A percentile compares a stretch with the other conserved stretches of the same genome.
phyloP scores from a whole-genome alignment of 2,113 vertebrate genomes.

The Morphnarchus princeps region DNA sequence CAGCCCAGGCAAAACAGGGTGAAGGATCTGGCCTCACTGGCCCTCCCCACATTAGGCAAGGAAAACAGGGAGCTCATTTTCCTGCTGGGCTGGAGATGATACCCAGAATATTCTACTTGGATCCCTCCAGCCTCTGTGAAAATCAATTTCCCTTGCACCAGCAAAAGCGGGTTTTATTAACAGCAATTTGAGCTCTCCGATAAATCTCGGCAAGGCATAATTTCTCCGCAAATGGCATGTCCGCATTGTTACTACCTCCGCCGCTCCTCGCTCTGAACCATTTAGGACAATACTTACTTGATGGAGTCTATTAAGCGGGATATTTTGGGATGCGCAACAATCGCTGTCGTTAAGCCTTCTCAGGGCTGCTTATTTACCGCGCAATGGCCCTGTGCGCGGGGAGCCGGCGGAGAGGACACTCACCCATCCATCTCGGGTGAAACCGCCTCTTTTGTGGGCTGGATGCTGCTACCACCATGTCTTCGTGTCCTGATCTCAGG shows the following conservation, averaged over 20 bases:
- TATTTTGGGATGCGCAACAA: slow-evolving; percentile 25
- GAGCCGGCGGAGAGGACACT: neutral
- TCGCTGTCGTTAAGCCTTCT: neutral
- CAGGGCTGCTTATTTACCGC: neutral
- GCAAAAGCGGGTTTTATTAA: slow-evolving; percentile 45
- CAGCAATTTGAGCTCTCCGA: slow-evolving; percentile 32
- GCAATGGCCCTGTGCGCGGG: accelerated
- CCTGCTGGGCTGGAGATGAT: neutral
- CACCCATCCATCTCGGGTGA: neutral
- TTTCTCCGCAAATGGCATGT: slow-evolving; percentile 17
- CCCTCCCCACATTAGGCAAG: accelerated
- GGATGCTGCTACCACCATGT: neutral
- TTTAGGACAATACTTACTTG: slow-evolving; percentile 22
- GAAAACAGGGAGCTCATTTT: neutral
- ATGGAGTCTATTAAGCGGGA: neutral
- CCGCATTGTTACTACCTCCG: neutral
- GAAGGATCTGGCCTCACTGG: neutral
- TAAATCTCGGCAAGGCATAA: neutral
- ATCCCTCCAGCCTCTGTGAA: neutral
- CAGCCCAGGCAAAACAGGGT: neutral
- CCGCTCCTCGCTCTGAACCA: neutral
- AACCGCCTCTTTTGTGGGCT: accelerated
- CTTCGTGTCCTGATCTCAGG: neutral
- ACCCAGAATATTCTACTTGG: neutral
- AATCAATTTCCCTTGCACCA: slow-evolving; percentile 38